A percentile compares a stretch with the other conserved stretches of the same genome.
phyloP scores from a whole-genome alignment of 1,140 invertebrate genomes.

The Diachasmimorpha longicaudata region DNA sequence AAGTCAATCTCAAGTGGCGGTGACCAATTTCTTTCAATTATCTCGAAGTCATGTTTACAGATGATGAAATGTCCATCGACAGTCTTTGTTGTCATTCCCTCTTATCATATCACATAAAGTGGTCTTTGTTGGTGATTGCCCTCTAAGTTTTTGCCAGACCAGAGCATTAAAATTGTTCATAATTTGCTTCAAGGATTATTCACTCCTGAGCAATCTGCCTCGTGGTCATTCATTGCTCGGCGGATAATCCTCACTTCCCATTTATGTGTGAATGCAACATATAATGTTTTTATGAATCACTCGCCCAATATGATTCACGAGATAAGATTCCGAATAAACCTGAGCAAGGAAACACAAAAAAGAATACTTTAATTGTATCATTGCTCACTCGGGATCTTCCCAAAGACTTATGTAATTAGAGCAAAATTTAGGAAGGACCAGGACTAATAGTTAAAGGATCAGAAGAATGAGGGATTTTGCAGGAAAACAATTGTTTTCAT shows the following conservation, averaged over 20 bases:
- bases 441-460: neutral
- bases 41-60: too few relatives aligned
- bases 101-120: too few relatives aligned
- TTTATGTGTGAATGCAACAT: neutral
- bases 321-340: conserved; percentile 17
- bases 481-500: neutral
- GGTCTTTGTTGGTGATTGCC: too few relatives aligned
- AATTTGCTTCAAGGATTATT: too few relatives aligned
- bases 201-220: too few relatives aligned
- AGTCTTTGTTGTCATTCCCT: too few relatives aligned
- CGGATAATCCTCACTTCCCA: neutral
- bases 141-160: too few relatives aligned
- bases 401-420: neutral
- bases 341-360: neutral
- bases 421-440: neutral
- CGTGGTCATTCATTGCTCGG: too few relatives aligned
- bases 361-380: neutral
- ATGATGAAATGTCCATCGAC: too few relatives aligned
- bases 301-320: conserved; percentile 34
- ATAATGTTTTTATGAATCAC: conserved; percentile 36
- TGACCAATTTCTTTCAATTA: too few relatives aligned
- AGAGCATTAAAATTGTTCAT: too few relatives aligned
- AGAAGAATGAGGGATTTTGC: neutral
- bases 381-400: neutral
- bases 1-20: neutral